phyloP scores from a whole-genome alignment of 2,888 invertebrate genomes.

The Gymnoscelis rufifasciata region DNA sequence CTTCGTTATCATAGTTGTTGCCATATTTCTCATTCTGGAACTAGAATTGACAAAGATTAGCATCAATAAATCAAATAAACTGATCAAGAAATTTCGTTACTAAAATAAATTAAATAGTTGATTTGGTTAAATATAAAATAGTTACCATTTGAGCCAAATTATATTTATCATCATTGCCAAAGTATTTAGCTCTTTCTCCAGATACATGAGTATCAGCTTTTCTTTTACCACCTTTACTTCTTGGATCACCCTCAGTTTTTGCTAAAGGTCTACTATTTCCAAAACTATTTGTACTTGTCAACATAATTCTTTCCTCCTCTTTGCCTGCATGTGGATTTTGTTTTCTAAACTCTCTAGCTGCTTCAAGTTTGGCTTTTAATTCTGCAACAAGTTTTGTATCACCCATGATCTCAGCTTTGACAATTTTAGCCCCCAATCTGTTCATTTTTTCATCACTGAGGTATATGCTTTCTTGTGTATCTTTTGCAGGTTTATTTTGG shows the following conservation, averaged over 20 bases:
- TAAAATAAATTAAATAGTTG: no score
- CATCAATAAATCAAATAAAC: no score
- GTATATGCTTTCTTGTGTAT: constrained; percentile 43
- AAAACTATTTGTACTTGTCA: constrained; percentile 82
- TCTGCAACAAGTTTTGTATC: constrained; percentile 83
- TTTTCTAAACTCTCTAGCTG: constrained; percentile 79
- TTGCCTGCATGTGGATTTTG: constrained; percentile 55
- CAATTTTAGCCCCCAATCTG: constrained; percentile 90
- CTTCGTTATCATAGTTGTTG: constrained; percentile 88
- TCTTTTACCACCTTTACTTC: constrained; percentile 68
- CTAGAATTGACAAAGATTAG: constrained; percentile 51
- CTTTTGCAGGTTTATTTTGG: constrained; percentile 7
- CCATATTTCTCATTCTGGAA: constrained; percentile 90
- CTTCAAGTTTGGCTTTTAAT: constrained; percentile 86
- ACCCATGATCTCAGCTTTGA: constrained; percentile 97
- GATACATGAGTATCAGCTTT: constrained; percentile 85
- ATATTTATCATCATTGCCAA: constrained; percentile 93
- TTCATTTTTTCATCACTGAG: constrained; percentile 92
- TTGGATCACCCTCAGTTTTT: constrained; percentile 61
- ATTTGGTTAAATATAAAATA: no score
- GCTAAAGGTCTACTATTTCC: constrained; percentile 84
- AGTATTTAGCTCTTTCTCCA: constrained; percentile 88
- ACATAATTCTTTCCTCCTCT: constrained; percentile 76
- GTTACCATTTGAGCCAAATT: constrained; percentile 89
- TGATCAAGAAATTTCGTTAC: no score